These are phyloP conservation scores for Gobionotothen gibberifrons DNA, from an alignment of 2,797 vertebrate genomes.

Conservation along the genomic window DNA sequence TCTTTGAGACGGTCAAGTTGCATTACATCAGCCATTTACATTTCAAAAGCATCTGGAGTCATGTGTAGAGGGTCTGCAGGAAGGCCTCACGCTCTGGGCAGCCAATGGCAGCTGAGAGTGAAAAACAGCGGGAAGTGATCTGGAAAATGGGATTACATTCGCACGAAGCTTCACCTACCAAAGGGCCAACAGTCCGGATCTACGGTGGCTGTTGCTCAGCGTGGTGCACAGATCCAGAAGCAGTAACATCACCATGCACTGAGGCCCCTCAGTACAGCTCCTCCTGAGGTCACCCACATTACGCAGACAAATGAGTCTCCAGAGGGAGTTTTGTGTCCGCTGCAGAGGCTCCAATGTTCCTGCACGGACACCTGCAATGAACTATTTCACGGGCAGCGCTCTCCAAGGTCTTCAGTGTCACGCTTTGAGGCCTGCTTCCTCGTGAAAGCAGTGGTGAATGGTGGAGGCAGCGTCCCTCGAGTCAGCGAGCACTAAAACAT, in stretches of 20 bases:
- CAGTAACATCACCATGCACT: neutral
- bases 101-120: slow-evolving; percentile 35
- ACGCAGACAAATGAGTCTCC: slow-evolving; percentile 25
- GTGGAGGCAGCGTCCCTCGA: slow-evolving; percentile 38
- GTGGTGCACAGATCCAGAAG: slow-evolving; percentile 14
- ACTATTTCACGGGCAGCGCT: slow-evolving; percentile 45
- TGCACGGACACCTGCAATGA: slow-evolving; percentile 39
- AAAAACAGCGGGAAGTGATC: slow-evolving; percentile 50
- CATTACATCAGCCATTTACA: neutral
- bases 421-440: slow-evolving; percentile 47
- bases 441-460: slow-evolving; percentile 10
- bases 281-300: slow-evolving; percentile 31
- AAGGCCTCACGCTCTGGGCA: slow-evolving; percentile 42
- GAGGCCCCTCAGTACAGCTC: neutral
- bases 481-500: slow-evolving; percentile 59
- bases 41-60: slow-evolving; percentile 33
- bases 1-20: neutral
- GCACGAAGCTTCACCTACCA: slow-evolving; percentile 34
- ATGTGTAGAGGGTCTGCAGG: slow-evolving; percentile 26
- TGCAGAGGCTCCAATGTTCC: slow-evolving; percentile 31
- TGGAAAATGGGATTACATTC: slow-evolving; percentile 67
- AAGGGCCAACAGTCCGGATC: slow-evolving; percentile 26
- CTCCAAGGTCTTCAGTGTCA: slow-evolving; percentile 48
- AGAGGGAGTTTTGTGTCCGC: slow-evolving; percentile 41
- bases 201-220: slow-evolving; percentile 10